These are phyloP conservation scores for Excalfactoria chinensis DNA, from an alignment of 2,113 vertebrate genomes.

Conservation along the genomic window DNA sequence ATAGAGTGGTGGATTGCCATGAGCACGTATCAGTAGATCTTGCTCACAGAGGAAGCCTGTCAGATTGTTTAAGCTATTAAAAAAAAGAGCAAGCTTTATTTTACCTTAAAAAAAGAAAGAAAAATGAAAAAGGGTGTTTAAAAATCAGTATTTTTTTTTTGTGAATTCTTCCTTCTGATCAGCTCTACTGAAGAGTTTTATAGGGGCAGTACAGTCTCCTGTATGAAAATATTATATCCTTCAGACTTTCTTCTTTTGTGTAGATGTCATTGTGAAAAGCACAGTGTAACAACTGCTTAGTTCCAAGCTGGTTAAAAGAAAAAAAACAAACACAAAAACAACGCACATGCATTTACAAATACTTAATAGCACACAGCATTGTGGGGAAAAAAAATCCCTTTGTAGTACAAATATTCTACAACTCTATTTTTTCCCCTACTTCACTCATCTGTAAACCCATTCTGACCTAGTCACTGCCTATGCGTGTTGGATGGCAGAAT, in stretches of 20 bases:
- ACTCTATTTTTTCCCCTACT: neutral
- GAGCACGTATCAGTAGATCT: neutral
- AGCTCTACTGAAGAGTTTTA: neutral
- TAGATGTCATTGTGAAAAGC: neutral
- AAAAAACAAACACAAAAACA: no score
- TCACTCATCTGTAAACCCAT: neutral
- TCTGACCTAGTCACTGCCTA: neutral
- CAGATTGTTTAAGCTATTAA: neutral
- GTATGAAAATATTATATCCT: neutral
- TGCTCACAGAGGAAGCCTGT: neutral
- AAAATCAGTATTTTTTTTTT: neutral
- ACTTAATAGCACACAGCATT: rapidly evolving
- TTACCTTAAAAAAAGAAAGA: neutral
- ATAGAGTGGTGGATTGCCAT: neutral
- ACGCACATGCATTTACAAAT: no score
- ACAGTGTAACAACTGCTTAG: neutral
- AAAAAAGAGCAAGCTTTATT: neutral
- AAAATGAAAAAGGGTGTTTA: neutral
- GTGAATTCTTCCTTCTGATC: neutral
- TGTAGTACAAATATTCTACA: no score
- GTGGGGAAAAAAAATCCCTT: neutral
- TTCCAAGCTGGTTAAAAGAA: neutral
- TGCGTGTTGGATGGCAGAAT: neutral
- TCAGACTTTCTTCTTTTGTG: neutral
- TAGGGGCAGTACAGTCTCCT: neutral